Base-by-base conservation (phyloP, 2,113 vertebrate species). In the Trogon melanurus region DNA sequence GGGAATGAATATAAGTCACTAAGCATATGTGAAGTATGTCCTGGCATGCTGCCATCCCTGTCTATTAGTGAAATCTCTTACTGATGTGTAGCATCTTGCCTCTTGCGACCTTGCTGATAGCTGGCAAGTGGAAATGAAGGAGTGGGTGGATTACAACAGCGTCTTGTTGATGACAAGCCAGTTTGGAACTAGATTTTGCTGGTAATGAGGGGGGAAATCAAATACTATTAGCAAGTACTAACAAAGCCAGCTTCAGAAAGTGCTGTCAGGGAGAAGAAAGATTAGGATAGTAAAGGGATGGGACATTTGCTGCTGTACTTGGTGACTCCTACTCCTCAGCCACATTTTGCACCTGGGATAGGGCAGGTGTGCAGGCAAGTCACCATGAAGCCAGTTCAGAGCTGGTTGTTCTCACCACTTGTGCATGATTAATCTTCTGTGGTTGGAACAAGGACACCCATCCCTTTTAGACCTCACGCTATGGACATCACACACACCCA, bases 71-170 rank as follows among this genome's bases (percentile, higher is more conserved):
- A 90, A 84, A 80, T 88, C 75, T 88, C 53, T 65, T 86, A 86
- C 53, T 95, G 92, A 96, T 79, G 91, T 72, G 69, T 89, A 93
- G 89, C 96, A 96, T 96, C 95, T 97, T 95, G 94, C 80, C 73
- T 96, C 70, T 53, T 69, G 69, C 1, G 5, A 92, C 92, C 92
- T 84, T 91, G 95, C 75, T 92, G 85, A 88, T 83, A 91, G 72
- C 57, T 84, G 48, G 75, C 82, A 95, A 92, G 78, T 69, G 80
- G 80, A 89, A 96, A 64, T 50, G 61, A 88, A 91, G n/a, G 70
- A 57, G 78, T 81, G 80, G 89, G 89, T 69, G 78, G 86, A 89
- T 94, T 82, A 79, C 80, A 91, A 64, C 34, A 87, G 53, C 9
- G 5, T 53, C 76, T 85, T 69, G 57, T 45, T 81, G 80, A 86